Evolutionary conservation across 2,113 vertebrate genomes (phyloP).

Genomic region (Colinus virginianus): DNA sequence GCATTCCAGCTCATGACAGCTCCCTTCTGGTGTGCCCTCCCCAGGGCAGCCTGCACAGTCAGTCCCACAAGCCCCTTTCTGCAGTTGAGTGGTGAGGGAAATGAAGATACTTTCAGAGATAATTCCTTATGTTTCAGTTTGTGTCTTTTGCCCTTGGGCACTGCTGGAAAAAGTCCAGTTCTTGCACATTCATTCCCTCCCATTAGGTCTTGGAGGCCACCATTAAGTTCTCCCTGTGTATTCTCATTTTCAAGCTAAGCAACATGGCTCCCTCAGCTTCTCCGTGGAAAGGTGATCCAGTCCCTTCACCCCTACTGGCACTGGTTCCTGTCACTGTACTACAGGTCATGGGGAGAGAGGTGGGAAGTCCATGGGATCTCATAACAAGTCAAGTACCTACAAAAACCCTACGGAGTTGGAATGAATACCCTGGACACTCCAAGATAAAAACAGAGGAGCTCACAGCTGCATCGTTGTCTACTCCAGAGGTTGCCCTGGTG

Average conservation of each 20-base stretch:
- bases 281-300: background rate
- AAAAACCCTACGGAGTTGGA: background rate
- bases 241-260: background rate
- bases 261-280: background rate
- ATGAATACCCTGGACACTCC: too few species aligned
- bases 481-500: background rate
- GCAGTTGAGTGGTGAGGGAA: background rate
- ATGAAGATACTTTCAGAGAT: background rate
- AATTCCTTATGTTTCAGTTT: background rate
- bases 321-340: background rate
- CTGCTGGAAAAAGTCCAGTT: background rate
- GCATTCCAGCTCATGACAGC: accelerated
- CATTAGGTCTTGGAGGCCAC: background rate
- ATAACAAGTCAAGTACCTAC: background rate
- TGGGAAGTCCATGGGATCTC: background rate
- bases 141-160: background rate
- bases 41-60: background rate
- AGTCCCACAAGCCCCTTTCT: background rate
- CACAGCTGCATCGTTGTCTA: background rate
- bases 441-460: background rate
- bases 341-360: background rate
- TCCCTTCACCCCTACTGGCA: background rate
- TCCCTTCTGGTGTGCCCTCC: background rate
- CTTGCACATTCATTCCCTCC: background rate
- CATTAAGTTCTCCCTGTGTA: background rate